Percentiles rank a stretch among this genome's conserved stretches.
These are phyloP conservation scores for Carposina sasakii DNA, from an alignment of 1,140 invertebrate genomes.

Conservation along the genomic window DNA sequence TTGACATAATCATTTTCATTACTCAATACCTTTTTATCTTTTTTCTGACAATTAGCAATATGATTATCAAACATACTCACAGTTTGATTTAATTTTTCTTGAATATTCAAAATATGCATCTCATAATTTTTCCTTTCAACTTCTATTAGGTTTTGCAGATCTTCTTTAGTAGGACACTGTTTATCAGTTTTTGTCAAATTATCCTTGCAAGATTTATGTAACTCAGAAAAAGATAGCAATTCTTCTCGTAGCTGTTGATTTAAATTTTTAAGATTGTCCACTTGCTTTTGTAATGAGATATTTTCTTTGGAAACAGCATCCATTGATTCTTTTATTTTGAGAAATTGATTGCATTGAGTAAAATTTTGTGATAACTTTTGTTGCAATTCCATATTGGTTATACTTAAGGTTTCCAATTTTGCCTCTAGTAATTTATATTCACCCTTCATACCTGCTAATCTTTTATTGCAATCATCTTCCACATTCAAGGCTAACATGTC, in stretches of 20 bases:
- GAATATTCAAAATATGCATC: conserved; percentile 51
- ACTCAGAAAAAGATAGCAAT: conserved; percentile 16
- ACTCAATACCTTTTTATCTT: conserved; percentile 1
- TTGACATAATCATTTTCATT: conserved; percentile 41
- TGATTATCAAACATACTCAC: conserved; percentile 52
- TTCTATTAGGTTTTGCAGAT: conserved; percentile 54
- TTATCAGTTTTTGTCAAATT: conserved; percentile 23
- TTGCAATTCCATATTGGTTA: conserved; percentile 50
- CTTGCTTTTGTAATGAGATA: conserved; percentile 51
- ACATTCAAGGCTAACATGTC: conserved; percentile 79
- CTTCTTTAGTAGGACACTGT: conserved; percentile 49
- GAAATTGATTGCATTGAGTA: conserved; percentile 17
- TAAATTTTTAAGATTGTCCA: conserved; percentile 49
- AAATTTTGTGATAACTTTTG: conserved; percentile 34
- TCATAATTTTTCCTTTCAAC: conserved; percentile 68
- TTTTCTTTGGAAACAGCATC: conserved; percentile 43
- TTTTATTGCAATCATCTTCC: conserved; percentile 77
- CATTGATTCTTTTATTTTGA: conserved; percentile 39
- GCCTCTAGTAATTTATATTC: conserved; percentile 48
- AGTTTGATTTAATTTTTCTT: conserved; percentile 57
- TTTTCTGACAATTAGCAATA: conserved; percentile 30
- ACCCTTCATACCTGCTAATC: conserved; percentile 48
- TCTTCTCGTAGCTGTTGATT: conserved; percentile 64
- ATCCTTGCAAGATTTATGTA: neutral
- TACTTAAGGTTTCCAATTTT: conserved; percentile 41